These are phyloP conservation scores for Andrena cerasifolii DNA, from an alignment of 1,140 invertebrate genomes.

Conservation along the genomic window DNA sequence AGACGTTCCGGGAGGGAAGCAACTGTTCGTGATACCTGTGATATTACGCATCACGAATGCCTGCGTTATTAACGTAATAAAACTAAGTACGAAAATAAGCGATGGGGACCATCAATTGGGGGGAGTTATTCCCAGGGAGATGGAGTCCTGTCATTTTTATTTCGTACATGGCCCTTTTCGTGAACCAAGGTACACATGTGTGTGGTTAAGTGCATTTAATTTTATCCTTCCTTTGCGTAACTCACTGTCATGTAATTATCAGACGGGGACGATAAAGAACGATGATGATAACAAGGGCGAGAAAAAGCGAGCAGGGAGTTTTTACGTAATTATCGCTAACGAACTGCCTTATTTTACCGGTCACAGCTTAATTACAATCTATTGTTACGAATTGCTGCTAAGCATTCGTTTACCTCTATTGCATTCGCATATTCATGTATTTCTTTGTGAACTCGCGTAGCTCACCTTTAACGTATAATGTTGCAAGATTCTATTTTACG, in stretches of 20 bases:
- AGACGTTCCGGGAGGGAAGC: not conserved
- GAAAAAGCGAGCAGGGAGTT: not conserved
- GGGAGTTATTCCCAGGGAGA: conserved; percentile 91
- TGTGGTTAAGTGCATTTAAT: conserved; percentile 45
- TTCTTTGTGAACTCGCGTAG: not conserved
- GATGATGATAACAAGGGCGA: not conserved
- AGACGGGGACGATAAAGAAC: not conserved
- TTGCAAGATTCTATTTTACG: conserved; percentile 68
- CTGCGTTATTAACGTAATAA: conserved; percentile 2
- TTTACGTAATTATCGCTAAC: not conserved
- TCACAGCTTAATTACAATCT: not conserved
- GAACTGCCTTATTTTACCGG: not conserved
- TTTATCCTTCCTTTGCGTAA: conserved; percentile 6
- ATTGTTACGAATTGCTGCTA: not conserved
- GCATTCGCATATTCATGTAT: not conserved
- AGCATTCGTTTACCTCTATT: conserved; percentile 23
- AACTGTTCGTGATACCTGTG: not conserved
- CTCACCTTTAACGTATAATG: not conserved
- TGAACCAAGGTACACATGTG: conserved; percentile 88
- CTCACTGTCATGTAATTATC: not conserved
- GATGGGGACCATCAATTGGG: conserved; percentile 82
- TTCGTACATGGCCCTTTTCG: conserved; percentile 91
- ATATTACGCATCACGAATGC: not conserved
- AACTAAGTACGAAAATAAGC: not conserved
- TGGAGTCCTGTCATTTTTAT: conserved; percentile 90